Percentiles rank a stretch among this genome's conserved stretches.
phyloP scores from a whole-genome alignment of 2,113 vertebrate genomes.

The Pituophis catenifer region DNA sequence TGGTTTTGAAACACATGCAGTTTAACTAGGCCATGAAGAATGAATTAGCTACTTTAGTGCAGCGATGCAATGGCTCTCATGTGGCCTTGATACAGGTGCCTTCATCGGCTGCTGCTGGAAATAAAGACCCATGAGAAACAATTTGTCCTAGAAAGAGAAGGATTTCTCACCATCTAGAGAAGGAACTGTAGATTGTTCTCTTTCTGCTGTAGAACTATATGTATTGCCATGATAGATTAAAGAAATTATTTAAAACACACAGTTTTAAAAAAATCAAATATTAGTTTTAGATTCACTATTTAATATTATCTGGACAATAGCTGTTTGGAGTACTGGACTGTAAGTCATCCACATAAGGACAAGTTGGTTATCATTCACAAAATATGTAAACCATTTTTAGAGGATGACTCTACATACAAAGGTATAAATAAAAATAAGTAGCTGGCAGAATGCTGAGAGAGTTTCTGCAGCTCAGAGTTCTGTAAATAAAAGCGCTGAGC shows the following conservation, averaged over 20 bases:
- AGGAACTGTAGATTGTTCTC: slow-evolving; percentile 28
- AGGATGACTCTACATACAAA: not conserved
- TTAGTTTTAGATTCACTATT: not conserved
- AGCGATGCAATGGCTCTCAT: slow-evolving; percentile 46
- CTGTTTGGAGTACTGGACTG: slow-evolving; percentile 12
- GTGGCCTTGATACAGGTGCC: slow-evolving; percentile 30
- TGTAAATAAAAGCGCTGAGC: slow-evolving; percentile 8
- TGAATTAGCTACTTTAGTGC: slow-evolving; percentile 45
- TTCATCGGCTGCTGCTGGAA: slow-evolving; percentile 43
- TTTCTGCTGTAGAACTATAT: not conserved
- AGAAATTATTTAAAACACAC: slow-evolving; percentile 30
- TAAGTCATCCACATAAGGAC: slow-evolving; percentile 23
- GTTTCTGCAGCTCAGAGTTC: not conserved
- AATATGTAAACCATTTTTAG: slow-evolving; percentile 26
- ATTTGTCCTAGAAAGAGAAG: slow-evolving; percentile 20
- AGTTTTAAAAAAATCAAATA: slow-evolving; percentile 37
- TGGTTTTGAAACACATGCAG: slow-evolving; percentile 37
- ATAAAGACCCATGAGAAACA: slow-evolving; percentile 15
- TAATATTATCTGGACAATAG: slow-evolving; percentile 27
- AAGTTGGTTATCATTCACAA: not conserved
- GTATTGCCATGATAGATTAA: not conserved
- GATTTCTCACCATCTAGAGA: not conserved
- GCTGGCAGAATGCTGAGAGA: slow-evolving; percentile 5
- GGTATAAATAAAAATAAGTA: not conserved
- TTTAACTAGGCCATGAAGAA: slow-evolving; percentile 56